These are phyloP conservation scores for Calliopsis andreniformis DNA, from an alignment of 1,140 invertebrate genomes.

Conservation along the genomic window DNA sequence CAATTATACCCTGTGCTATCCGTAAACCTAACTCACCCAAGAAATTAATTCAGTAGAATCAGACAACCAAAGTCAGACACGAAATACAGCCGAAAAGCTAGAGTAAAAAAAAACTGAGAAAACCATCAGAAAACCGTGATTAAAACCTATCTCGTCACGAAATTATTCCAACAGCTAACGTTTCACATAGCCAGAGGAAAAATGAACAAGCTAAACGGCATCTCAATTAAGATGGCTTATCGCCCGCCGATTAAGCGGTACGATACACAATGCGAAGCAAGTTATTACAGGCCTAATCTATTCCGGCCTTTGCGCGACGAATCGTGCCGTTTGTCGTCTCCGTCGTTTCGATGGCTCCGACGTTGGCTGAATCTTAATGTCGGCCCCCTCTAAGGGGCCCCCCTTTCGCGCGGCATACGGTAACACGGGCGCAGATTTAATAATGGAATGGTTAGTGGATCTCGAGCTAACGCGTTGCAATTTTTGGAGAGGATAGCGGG, in stretches of 20 bases:
- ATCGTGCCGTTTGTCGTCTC: conserved; percentile 34
- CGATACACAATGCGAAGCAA: conserved; percentile 10
- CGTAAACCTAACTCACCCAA: too few species aligned
- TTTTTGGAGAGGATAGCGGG: conserved; percentile 72
- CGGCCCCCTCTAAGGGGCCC: conserved; percentile 39
- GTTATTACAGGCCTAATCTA: conserved; percentile 58
- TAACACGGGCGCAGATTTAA: conserved; percentile 79
- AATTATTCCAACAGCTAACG: too few species aligned
- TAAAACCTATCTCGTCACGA: too few species aligned
- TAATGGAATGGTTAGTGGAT: conserved; percentile 81
- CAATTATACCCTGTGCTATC: too few species aligned
- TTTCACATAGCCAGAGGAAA: not conserved
- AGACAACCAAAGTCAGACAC: too few species aligned
- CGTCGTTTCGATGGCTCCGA: conserved; percentile 66
- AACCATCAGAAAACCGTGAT: too few species aligned
- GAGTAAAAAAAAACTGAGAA: too few species aligned
- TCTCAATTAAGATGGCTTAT: conserved; percentile 25
- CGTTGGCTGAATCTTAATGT: conserved; percentile 70
- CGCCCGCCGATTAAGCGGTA: conserved; percentile 27
- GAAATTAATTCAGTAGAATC: too few species aligned
- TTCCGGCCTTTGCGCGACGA: conserved; percentile 36
- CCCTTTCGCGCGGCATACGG: conserved; percentile 31
- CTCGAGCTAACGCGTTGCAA: conserved; percentile 79
- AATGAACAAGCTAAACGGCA: not conserved
- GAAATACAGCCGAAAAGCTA: too few species aligned